These are phyloP conservation scores for Hydropsyche tenuis DNA, from an alignment of 1,140 invertebrate species.

Conservation along the genomic window DNA sequence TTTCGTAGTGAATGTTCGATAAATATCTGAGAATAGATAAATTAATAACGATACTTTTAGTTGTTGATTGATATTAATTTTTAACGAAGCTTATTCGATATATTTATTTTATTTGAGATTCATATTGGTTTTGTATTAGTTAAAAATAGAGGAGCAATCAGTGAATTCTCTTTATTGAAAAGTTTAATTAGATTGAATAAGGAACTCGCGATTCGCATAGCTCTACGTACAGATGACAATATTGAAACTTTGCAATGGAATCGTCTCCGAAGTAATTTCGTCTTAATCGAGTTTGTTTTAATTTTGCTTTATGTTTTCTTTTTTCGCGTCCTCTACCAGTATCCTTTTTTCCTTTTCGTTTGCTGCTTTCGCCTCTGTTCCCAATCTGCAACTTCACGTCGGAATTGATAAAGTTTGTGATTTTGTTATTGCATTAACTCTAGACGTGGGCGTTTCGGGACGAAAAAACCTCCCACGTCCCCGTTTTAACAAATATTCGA, in stretches of 20 bases:
- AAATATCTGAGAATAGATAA: too few species aligned
- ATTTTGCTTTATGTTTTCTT: conserved; percentile 13
- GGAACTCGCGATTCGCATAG: conserved; percentile 25
- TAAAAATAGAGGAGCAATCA: conserved; percentile 10
- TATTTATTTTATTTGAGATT: too few species aligned
- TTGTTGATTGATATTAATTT: too few species aligned
- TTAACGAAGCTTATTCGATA: too few species aligned
- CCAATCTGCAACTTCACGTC: conserved; percentile 1
- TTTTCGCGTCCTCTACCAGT: background rate
- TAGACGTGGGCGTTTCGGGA: background rate
- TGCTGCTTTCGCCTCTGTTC: background rate
- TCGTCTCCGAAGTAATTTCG: conserved; percentile 27
- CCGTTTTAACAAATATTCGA: background rate
- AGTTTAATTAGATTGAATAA: conserved; percentile 16
- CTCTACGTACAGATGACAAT: conserved; percentile 21
- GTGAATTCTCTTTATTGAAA: background rate
- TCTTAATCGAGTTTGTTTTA: conserved; percentile 33
- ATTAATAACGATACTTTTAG: too few species aligned
- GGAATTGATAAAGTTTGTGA: conserved; percentile 39
- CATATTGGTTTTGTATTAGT: too few species aligned
- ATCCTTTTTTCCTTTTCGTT: conserved; percentile 18
- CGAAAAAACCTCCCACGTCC: background rate
- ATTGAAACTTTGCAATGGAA: conserved; percentile 25
- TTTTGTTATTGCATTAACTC: conserved; percentile 18
- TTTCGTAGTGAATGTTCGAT: too few species aligned